Base-by-base conservation (phyloP, 2,113 vertebrate species). In the Leptobrachium ailaonicum region DNA sequence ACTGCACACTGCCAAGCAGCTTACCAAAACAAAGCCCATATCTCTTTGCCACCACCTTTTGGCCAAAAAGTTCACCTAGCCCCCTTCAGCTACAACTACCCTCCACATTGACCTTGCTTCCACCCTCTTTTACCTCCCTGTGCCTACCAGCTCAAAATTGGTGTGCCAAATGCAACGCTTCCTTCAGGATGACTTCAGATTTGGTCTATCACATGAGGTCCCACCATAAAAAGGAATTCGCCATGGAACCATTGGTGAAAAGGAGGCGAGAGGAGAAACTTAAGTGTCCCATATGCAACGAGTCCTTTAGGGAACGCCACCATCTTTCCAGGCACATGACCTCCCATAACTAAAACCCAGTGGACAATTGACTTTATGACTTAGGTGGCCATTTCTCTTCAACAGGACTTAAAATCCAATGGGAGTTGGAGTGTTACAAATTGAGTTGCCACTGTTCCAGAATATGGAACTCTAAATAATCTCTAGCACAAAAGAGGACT, bases 251-350 rank as follows among this genome's bases (percentile, higher is more conserved):
- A 2, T 84, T 98, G 79, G 95, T 98, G 73, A 98, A 98, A 87
- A 88, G 97, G 63, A 88, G 97, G 82, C 92, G 97, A 1, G 97
- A 99, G 88, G 97, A 99, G 88, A 99, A 99, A 83, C 96, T 99
- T 87, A 98, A 97, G 91, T 99, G 97, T 77, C 96, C 97, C 84
- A 99, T 99, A 84, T 99, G 97, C 90, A 98, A 98, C 32, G 97
- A 99, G 89, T 96, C 97, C 67, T 99, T 99, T 90, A 91, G 97
- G 73, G 97, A 99, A 89, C 90, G 97, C 70, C 97, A 99, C 84
- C 97, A 98, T 90, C 95, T 98, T 62, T 98, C 97, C 58, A 94
- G 97, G 85, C 97, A 99, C 92, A 99, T 99, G 97, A 99, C 97
- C 83, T 98, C 97, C 80, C 96, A 98, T 79, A 98, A 99, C 82